Evolutionary conservation across 2,888 invertebrate species (phyloP).

Genomic region (Pammene fasciana): DNA sequence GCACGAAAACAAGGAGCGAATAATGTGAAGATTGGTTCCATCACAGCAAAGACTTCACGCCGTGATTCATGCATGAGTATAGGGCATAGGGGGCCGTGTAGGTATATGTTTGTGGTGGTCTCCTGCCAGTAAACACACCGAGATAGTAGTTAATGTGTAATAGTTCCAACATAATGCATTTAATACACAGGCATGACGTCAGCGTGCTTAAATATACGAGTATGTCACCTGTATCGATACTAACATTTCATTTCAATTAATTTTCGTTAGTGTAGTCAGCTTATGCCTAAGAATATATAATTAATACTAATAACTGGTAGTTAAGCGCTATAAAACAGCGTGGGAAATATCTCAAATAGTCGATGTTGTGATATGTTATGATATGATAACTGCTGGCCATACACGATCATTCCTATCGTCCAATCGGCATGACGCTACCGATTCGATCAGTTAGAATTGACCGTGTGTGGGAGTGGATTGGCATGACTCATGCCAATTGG

Average conservation of each 20-base stretch:
- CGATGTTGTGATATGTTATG: no score
- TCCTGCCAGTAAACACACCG: not conserved
- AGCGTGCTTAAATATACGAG: slow-evolving; percentile 1
- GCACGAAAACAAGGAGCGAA: no score
- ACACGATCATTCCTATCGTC: no score
- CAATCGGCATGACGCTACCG: no score
- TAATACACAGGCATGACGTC: not conserved
- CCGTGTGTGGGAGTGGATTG: no score
- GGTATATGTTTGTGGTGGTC: not conserved
- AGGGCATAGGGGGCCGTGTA: no score
- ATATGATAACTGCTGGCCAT: no score
- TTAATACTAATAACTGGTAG: slow-evolving; percentile 10
- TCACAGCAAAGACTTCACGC: no score
- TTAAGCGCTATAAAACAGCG: not conserved
- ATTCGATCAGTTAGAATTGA: no score
- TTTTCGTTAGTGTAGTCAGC: slow-evolving; percentile 1
- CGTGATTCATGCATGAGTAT: no score
- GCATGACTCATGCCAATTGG: no score
- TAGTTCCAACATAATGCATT: slow-evolving; percentile 6
- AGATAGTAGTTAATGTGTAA: not conserved
- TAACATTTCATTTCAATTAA: slow-evolving; percentile 8
- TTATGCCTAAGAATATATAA: slow-evolving; percentile 10
- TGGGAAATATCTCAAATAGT: not conserved
- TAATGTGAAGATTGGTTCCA: no score
- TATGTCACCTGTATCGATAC: not conserved